A percentile compares a stretch with the other conserved stretches of the same genome.
phyloP scores from a whole-genome alignment of 2,797 vertebrate genomes.

The Onychomys torridus region DNA sequence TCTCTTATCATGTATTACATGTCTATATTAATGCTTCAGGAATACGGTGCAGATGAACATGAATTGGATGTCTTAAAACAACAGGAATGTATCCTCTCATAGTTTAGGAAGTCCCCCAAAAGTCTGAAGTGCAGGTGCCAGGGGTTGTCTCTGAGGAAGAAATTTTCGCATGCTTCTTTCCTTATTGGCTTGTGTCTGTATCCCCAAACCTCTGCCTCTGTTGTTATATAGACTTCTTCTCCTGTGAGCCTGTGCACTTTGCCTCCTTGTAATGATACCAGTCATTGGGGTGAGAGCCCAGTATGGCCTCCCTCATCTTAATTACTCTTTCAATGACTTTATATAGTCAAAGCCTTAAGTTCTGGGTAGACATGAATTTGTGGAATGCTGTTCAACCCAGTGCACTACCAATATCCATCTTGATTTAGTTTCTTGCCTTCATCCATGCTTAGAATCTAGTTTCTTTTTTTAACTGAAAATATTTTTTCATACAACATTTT shows the following conservation, averaged over 20 bases:
- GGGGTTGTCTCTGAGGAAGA: background rate
- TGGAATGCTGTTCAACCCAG: no score
- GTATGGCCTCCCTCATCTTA: no score
- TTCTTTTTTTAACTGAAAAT: no score
- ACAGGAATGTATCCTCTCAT: background rate
- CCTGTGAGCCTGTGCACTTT: background rate
- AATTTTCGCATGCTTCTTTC: background rate
- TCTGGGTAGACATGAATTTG: no score
- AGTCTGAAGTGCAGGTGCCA: background rate
- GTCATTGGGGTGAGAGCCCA: no score
- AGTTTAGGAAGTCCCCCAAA: background rate
- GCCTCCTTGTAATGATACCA: no score
- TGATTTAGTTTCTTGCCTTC: no score
- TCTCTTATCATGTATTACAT: background rate
- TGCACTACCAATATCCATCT: no score
- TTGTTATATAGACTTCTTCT: background rate
- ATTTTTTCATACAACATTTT: no score
- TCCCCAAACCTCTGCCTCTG: background rate
- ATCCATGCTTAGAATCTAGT: no score
- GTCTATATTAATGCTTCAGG: background rate
- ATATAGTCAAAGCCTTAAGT: no score
- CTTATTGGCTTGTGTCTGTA: background rate
- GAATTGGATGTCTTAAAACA: background rate
- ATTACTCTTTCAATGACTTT: no score
- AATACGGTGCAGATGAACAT: background rate